Evolutionary conservation across 92 coral and sea anemone species (phyloP).

Genomic region (Porites cylindrica): DNA sequence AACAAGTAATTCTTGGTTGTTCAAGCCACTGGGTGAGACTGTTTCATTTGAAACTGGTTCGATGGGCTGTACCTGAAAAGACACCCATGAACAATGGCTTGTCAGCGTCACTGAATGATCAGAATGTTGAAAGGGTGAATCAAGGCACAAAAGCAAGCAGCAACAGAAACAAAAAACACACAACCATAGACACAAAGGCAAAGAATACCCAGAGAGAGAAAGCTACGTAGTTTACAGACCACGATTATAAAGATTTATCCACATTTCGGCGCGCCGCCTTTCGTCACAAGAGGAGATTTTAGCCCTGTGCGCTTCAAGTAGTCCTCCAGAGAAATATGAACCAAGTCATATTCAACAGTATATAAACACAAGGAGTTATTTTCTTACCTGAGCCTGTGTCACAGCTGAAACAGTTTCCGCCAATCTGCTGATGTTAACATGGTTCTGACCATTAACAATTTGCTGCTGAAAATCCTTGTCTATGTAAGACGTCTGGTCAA

Average conservation of each 20-base stretch:
- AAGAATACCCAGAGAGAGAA: no score
- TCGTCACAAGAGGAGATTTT: no score
- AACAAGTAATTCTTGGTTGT: slow-evolving; percentile 73
- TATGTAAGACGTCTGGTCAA: slow-evolving; percentile 84
- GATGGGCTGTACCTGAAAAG: not conserved
- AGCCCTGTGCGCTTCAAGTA: no score
- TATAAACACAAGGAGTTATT: not conserved
- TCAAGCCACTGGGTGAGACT: slow-evolving; percentile 44
- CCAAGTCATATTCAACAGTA: not conserved
- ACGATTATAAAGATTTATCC: no score
- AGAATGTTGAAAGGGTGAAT: no score
- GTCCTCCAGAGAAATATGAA: no score
- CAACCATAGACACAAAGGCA: no score
- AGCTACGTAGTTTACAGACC: no score
- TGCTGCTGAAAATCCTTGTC: slow-evolving; percentile 82
- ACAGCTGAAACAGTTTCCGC: slow-evolving; percentile 89
- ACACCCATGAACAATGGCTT: not conserved
- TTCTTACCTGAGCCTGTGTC: slow-evolving; percentile 54
- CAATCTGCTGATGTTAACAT: slow-evolving; percentile 77
- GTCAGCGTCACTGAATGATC: not conserved
- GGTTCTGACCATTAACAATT: slow-evolving; percentile 88
- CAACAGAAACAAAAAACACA: no score
- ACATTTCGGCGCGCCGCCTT: no score
- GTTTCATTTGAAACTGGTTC: slow-evolving; percentile 17
- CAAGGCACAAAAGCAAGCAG: no score